Base-by-base conservation (phyloP, 1,140 invertebrate species). In the Eueides isabella region DNA sequence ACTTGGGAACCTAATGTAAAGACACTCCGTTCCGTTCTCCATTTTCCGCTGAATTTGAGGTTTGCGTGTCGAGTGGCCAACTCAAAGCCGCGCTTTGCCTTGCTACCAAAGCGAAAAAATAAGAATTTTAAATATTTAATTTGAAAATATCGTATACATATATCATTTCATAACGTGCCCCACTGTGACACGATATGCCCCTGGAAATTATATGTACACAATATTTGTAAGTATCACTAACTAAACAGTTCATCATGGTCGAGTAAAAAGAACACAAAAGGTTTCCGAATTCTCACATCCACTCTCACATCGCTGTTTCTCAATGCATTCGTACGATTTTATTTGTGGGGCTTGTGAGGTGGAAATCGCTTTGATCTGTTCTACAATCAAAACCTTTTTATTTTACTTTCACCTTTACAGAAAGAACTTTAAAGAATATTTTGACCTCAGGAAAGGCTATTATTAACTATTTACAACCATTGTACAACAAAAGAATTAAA, bases 361-460 rank as follows among this genome's bases (percentile, higher is more conserved):
- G 41, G 41, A 44, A 44, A 44, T 55, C 48, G n/a, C 48, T 55
- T 23, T 55, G 48, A 55, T 55, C 48, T 55, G 5, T n/a, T n/a
- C n/a, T 23, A 26, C 19, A 55, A 55, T 26, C 48, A 55, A 55
- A 55, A 55, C 23, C 26, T 55, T n/a, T n/a, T 55, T 55, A 55
- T 55, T 55, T 55, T 26, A 55, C 48, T 55, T 55, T 55, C 48
- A 55, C 48, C 48, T 55, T 55, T 23, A n/a, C n/a, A n/a, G n/a
- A n/a, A n/a, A n/a, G n/a, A n/a, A n/a, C n/a, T 55, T 55, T 23
- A 55, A 4, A 55, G 19, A 55, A 55, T 55, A 23, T 11, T 55
- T 26, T 55, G 19, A 9, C 11, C 23, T 55, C 48, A 23, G 19
- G 23, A 12, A 55, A 55, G 48, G 9, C 19, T 11, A n/a, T 11